Base-by-base conservation (phyloP, 2,888 invertebrate species). In the Tromatobia lineatoria region DNA sequence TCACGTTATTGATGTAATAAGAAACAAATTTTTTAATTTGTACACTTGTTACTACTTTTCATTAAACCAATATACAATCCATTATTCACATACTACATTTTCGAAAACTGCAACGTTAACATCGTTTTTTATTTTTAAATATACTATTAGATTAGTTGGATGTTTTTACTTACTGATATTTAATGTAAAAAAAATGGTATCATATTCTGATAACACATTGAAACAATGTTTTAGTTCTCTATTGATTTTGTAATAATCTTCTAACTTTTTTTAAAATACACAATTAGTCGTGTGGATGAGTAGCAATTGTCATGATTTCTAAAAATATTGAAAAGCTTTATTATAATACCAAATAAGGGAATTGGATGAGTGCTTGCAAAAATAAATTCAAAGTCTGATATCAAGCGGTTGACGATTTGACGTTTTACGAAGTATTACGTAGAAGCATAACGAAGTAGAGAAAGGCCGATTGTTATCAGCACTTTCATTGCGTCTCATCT, bases 381-480 rank as follows among this genome's bases (percentile, higher is more conserved):
- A 29, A 15, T 29, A 6, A 59, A 15, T 29, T 29, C 4, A 29
- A 23, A 6, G 29, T 59, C 29, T 25, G 3, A 29, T 59, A 23
- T 3, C 23, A 23, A 23, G 13, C 54, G 54, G 2, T 23, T 29
- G 4, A 29, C 25, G n/a, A 25, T 4, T 66, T 42, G 18, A 67
- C 25, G 18, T 45, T 45, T 45, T 25, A 6, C 11, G 29, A 47
- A 45, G n/a, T 13, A 42, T 78, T 23, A 29, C 29, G 61, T 38
- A 57, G 47, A n/a, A 38, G n/a, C 47, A n/a, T 7, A 29, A 42
- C 42, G n/a, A 34, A 64, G 61, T 34, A 11, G 29, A 73, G n/a
- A 64, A 7, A 74, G 18, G 29, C 18, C 34, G 25, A 79, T 54
- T n/a, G 54, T 66, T 45, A 79, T 79, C 71, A 52, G 57, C 69